Evolutionary conservation across 1,140 invertebrate genomes (phyloP).

Genomic region (Bombus waltoni): DNA sequence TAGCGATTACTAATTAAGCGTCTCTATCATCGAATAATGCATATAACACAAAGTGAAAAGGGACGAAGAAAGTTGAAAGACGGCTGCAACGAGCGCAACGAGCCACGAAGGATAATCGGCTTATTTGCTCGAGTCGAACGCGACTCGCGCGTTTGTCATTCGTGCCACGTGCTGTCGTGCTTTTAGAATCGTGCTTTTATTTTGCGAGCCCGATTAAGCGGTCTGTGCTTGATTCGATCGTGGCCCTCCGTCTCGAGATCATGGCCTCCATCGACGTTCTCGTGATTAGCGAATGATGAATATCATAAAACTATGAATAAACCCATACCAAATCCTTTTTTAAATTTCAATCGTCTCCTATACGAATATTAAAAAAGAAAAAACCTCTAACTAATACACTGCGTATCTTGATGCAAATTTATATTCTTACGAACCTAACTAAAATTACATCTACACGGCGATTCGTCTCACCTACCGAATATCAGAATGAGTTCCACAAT

Average conservation of each 20-base stretch:
- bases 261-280: slow-evolving; percentile 3
- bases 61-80: slow-evolving; percentile 16
- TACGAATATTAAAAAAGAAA: too few species aligned
- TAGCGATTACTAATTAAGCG: slow-evolving; percentile 39
- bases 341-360: too few species aligned
- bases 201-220: slow-evolving; percentile 6
- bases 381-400: too few species aligned
- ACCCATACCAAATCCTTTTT: too few species aligned
- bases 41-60: neutral
- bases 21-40: slow-evolving; percentile 22
- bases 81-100: slow-evolving; percentile 9
- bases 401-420: rapidly evolving
- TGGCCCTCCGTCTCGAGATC: neutral
- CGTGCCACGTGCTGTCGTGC: slow-evolving; percentile 40
- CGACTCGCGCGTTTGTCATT: slow-evolving; percentile 50
- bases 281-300: neutral
- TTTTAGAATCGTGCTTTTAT: slow-evolving; percentile 42
- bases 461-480: too few species aligned
- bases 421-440: too few species aligned
- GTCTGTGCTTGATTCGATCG: neutral
- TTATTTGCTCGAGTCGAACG: slow-evolving; percentile 41
- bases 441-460: too few species aligned
- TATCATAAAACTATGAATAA: too few species aligned
- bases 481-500: too few species aligned
- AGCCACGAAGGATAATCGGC: slow-evolving; percentile 47